Evolutionary conservation across 1,140 invertebrate species (phyloP).

Genomic region (Mizuhopecten yessoensis): DNA sequence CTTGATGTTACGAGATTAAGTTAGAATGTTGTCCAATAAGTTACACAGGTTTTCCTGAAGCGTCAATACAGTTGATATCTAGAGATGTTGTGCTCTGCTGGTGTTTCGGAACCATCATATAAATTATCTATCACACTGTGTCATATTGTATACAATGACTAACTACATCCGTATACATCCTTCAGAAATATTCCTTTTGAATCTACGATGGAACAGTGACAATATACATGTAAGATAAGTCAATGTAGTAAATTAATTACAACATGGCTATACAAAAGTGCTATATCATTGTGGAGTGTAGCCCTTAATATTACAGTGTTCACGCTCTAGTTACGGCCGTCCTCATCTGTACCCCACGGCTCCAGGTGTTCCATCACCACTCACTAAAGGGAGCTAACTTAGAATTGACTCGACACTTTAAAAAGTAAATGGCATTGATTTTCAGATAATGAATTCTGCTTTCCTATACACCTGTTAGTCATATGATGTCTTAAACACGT

Average conservation of each 20-base stretch:
- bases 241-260: not conserved
- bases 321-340: not conserved
- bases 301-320: not conserved
- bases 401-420: not conserved
- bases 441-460: not conserved
- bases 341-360: too few relatives aligned
- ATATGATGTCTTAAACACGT: not conserved
- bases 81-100: not conserved
- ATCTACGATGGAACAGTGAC: too few relatives aligned
- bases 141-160: too few relatives aligned
- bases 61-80: not conserved
- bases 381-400: not conserved
- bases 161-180: too few relatives aligned
- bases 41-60: not conserved
- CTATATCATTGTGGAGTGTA: not conserved
- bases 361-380: not conserved
- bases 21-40: not conserved
- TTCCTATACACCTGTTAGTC: not conserved
- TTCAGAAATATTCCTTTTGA: too few relatives aligned
- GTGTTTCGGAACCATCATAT: not conserved
- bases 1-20: not conserved
- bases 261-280: not conserved
- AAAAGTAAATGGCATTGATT: not conserved
- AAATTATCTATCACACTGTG: not conserved
- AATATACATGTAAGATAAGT: too few relatives aligned